Evolutionary conservation across 2,797 vertebrate species (phyloP).

Genomic region (Sebastes elongatus): DNA sequence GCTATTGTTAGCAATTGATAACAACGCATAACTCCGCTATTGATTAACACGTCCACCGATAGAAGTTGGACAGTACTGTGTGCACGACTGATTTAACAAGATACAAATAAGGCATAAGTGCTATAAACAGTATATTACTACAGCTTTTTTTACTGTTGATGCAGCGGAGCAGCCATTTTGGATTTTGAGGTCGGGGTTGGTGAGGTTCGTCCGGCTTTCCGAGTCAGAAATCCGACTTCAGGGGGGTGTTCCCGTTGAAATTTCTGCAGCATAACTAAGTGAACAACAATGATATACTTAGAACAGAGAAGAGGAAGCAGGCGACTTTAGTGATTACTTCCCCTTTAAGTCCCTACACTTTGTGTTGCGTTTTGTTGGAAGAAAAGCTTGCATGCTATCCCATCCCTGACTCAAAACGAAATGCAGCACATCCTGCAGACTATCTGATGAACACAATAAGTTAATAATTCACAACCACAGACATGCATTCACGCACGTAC

Average conservation of each 20-base stretch:
- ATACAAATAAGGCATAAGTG: too few species aligned
- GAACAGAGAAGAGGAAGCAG: constrained; percentile 61
- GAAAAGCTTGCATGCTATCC: constrained; percentile 7
- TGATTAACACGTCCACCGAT: too few species aligned
- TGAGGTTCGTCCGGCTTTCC: too few species aligned
- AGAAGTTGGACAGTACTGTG: too few species aligned
- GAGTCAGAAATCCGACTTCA: too few species aligned
- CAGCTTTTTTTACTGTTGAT: too few species aligned
- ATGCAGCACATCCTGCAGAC: not conserved
- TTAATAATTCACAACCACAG: constrained; percentile 44
- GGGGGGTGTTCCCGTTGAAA: not conserved
- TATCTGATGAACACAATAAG: constrained; percentile 16
- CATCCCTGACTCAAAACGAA: not conserved
- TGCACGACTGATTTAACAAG: too few species aligned
- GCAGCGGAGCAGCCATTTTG: too few species aligned
- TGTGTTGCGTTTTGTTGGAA: constrained; percentile 17
- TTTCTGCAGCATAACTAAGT: not conserved
- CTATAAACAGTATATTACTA: too few species aligned
- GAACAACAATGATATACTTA: constrained; percentile 22
- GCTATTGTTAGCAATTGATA: too few species aligned
- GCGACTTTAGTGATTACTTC: constrained; percentile 55
- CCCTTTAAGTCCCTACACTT: constrained; percentile 42
- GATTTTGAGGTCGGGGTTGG: too few species aligned
- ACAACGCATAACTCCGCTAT: too few species aligned
- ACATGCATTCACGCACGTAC: constrained; percentile 11